Evolutionary conservation across 2,888 invertebrate species (phyloP), one percentile per base, ranked within the genome.

Genomic region (Drosophila borealis): DNA sequence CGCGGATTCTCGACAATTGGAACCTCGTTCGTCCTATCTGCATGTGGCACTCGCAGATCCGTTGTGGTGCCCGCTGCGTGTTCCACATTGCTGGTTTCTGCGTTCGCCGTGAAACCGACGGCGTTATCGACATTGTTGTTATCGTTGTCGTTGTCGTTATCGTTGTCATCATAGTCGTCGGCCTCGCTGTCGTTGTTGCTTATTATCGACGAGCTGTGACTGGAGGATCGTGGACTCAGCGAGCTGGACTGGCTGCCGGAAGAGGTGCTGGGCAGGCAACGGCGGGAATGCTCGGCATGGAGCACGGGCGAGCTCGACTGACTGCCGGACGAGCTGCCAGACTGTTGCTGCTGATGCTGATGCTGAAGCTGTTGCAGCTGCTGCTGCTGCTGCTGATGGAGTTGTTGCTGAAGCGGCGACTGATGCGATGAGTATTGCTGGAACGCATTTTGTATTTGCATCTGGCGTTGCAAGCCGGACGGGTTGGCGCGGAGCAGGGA

Each of bases 151-250:
- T 3, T 36, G 0, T 1, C 25, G 3, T 14, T 3, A 17, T 17
- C 14, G 14, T 14, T n/a, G 36, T 3, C 5, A 0, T 13, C 36
- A 1, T 13, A 17, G 25, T n/a, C 42, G 1, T 54, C 21, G 19
- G 13, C 11, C 0, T 33, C 14, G 34, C 34, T 55, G 4, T 55
- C 14, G 34, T 45, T 45, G 25, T 45, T 14, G 25, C 53, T 53
- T 4, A 17, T 14, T 6, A 4, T 4, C 34, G 54, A 44, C 1
- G 44, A 29, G 49, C 67, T 13, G 34, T 14, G 33, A 10, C 11
- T 37, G 11, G 37, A 44, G 14, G 29, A 51, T 8, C 10, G 51
- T 0, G 25, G 33, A 37, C 25, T 61, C 0, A 36, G 33, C 13
- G 44, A 48, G 17, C 44, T 45, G 8, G 29, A 45, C 13, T 29